Conservation (phyloP, 2,888 invertebrate species). For the Hecatera dysodea region DNA sequence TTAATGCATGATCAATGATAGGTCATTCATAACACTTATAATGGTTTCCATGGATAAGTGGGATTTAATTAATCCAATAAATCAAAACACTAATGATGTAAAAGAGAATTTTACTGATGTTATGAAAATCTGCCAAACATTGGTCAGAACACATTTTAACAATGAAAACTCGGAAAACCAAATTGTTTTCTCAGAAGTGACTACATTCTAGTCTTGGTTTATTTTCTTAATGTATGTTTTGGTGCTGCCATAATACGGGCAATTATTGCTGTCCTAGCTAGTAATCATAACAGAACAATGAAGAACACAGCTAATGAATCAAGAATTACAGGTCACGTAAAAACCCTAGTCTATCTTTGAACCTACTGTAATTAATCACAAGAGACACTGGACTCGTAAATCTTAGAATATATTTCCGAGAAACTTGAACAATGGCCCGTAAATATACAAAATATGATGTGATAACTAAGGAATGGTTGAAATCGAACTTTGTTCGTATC, state of each 20-base stretch:
- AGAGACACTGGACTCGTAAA: conserved; percentile 47
- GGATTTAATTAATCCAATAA: background rate
- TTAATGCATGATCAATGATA: conserved; percentile 26
- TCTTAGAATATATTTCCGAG: conserved; percentile 31
- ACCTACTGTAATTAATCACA: conserved; percentile 41
- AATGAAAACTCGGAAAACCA: background rate
- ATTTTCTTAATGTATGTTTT: background rate
- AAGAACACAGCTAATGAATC: conserved; percentile 31
- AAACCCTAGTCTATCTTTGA: conserved; percentile 29
- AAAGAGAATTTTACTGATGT: background rate
- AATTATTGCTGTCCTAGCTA: conserved; percentile 16
- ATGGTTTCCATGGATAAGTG: background rate
- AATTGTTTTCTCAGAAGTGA: background rate
- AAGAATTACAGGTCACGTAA: conserved; percentile 24
- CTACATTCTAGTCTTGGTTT: background rate
- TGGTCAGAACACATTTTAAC: background rate
- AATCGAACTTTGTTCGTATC: conserved; percentile 69
- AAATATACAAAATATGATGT: conserved; percentile 54
- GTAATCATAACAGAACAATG: conserved; percentile 31
- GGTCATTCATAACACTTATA: conserved; percentile 10
- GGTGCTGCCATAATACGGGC: background rate
- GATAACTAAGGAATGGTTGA: conserved; percentile 64
- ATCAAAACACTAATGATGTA: background rate
- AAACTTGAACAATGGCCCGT: conserved; percentile 28
- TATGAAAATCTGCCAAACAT: background rate